Evolutionary conservation across 2,797 vertebrate genomes (phyloP), one percentile per base, ranked within the genome.

Genomic region (Phataginus tricuspis): DNA sequence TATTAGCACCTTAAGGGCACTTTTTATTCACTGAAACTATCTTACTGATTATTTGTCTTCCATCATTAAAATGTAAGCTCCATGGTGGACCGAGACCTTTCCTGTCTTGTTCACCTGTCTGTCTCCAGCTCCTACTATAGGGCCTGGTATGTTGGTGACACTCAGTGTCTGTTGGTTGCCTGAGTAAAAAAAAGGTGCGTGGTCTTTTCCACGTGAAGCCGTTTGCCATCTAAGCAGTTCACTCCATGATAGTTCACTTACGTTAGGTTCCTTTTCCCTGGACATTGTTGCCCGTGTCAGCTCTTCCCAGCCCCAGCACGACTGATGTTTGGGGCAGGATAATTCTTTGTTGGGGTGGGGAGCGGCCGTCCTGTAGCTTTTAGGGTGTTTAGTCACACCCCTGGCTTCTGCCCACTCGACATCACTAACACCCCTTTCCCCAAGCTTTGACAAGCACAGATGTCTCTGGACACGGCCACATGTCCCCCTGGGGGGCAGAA

Each of bases 1-100:
- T 1, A 0, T 37, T 11, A n/a, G 61, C 18, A n/a, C 27, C 12
- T 4, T 8, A 18, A 27, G 21, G 42, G 39, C 13, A 14, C 21
- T 34, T 63, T 1, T 2, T 49, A 19, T 25, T 23, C 39, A 29
- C 25, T 45, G 29, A 39, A 37, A 18, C 34, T 23, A 0, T 42
- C n/a, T 78, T 34, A 11, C 29, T 45, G 51, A 12, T 11, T 25
- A 2, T 57, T 49, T 72, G 21, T 61, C 59, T 90, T 86, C 31
- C 12, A 23, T 53, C 27, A 51, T 14, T 49, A 18, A 61, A 23
- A 2, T 11, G 13, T 23, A 31, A 37, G 51, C 6, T 5, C 23
- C 15, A 0, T n/a, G 8, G 4, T 1, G 37, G 19, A 3, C n/a
- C 27, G 18, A 5, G 51, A 7, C 39, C n/a, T 87, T 34, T 11